phyloP scores from a whole-genome alignment of 2,888 invertebrate species.

The Callosobruchus maculatus region DNA sequence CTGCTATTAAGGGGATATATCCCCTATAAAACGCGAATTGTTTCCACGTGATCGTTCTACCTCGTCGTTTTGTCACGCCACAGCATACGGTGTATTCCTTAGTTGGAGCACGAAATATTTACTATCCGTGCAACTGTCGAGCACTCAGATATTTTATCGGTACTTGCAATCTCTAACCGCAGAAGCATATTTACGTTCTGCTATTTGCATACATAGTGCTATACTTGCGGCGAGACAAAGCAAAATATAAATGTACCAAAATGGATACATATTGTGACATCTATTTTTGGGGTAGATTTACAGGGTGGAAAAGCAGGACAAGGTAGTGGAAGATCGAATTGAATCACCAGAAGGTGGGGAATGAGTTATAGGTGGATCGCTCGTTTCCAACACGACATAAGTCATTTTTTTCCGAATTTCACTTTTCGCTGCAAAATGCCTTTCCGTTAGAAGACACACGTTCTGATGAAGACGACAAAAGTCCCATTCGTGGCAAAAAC shows the following conservation, averaged over 20 bases:
- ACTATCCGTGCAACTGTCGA: not conserved
- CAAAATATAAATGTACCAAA: not conserved
- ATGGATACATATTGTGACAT: no score
- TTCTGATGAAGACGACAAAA: no score
- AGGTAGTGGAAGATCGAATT: no score
- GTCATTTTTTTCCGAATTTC: no score
- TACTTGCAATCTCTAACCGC: not conserved
- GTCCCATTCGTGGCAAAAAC: no score
- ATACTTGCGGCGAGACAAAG: conserved; percentile 32
- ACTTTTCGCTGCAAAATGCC: no score
- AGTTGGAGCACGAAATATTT: not conserved
- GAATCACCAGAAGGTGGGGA: no score
- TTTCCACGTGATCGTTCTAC: not conserved
- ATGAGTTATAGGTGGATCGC: no score
- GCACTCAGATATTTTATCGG: not conserved
- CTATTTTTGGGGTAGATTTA: no score
- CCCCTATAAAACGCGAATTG: not conserved
- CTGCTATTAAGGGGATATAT: not conserved
- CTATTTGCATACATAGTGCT: conserved; percentile 43
- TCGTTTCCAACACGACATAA: no score
- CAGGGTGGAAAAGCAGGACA: no score
- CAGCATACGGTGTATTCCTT: not conserved
- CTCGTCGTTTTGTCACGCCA: not conserved
- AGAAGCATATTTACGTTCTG: conserved; percentile 27
- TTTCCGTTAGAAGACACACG: no score